These are phyloP conservation scores for Cactoblastis cactorum DNA, from an alignment of 2,888 invertebrate species.

Conservation along the genomic window DNA sequence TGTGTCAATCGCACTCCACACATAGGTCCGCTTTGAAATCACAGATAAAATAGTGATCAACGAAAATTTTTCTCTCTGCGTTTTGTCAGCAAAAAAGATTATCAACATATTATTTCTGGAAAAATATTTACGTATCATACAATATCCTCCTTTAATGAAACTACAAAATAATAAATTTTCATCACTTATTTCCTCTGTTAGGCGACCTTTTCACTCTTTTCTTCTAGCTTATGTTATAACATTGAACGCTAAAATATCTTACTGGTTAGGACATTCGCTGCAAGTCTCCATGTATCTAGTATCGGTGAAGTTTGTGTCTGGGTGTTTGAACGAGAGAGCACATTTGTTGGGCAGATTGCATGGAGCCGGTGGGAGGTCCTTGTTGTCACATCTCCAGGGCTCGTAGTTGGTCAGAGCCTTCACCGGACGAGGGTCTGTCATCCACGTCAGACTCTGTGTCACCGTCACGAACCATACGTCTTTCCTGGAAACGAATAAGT, in stretches of 20 bases:
- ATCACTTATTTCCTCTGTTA: too few species aligned
- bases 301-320: conserved; percentile 87
- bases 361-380: conserved; percentile 84
- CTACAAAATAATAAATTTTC: too few species aligned
- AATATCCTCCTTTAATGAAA: too few species aligned
- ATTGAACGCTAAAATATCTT: conserved; percentile 30
- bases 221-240: too few species aligned
- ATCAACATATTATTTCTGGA: too few species aligned
- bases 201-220: not conserved
- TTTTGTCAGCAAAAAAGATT: too few species aligned
- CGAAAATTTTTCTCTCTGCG: too few species aligned
- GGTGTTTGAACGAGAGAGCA: conserved; percentile 87
- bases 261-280: conserved; percentile 89
- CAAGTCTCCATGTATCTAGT: conserved; percentile 94
- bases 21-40: too few species aligned
- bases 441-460: conserved; percentile 94
- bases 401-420: conserved; percentile 86
- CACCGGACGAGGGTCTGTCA: conserved; percentile 89
- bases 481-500: conserved; percentile 74
- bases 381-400: conserved; percentile 89
- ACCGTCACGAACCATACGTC: conserved; percentile 93
- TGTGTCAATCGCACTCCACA: too few species aligned
- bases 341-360: conserved; percentile 92
- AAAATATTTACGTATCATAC: too few species aligned
- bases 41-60: too few species aligned